A percentile compares a stretch with the other conserved stretches of the same genome.
These are phyloP conservation scores for Anas flavirostris DNA, from an alignment of 2,797 vertebrate genomes.

Conservation along the genomic window DNA sequence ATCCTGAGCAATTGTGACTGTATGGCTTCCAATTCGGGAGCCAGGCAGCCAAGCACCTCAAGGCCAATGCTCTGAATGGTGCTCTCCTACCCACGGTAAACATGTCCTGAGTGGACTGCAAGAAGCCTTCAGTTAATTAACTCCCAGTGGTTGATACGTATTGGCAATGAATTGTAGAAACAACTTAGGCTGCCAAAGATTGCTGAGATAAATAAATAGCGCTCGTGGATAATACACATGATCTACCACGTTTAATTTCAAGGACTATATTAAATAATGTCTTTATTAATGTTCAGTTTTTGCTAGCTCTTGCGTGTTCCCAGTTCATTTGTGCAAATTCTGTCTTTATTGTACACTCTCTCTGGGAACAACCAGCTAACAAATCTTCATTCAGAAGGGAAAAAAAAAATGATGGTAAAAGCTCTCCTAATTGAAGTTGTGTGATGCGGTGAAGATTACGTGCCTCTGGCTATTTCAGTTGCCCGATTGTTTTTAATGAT, in stretches of 20 bases:
- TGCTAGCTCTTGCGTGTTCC: background rate
- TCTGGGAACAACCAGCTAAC: background rate
- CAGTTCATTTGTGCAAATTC: background rate
- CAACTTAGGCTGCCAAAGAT: background rate
- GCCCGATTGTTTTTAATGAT: constrained; percentile 6
- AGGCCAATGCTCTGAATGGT: background rate
- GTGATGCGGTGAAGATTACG: background rate
- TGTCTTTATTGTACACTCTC: background rate
- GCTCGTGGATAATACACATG: background rate
- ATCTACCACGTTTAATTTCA: constrained; percentile 16
- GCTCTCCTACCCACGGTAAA: background rate
- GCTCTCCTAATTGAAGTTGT: background rate
- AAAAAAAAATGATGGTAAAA: background rate
- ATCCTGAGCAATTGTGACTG: background rate
- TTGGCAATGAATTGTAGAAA: constrained; percentile 5
- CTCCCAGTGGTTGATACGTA: background rate
- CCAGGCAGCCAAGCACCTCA: background rate
- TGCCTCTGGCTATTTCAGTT: constrained; percentile 46
- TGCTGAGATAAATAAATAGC: constrained; percentile 9
- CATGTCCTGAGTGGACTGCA: background rate
- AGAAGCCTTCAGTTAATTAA: constrained; percentile 14
- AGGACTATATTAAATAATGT: background rate
- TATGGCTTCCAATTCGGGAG: background rate
- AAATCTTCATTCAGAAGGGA: constrained; percentile 6
- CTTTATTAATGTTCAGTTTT: background rate